Percentiles rank a stretch among this genome's conserved stretches.
Evolutionary conservation across 2,888 invertebrate species (phyloP).

Genomic region (Cloeon dipterum): DNA sequence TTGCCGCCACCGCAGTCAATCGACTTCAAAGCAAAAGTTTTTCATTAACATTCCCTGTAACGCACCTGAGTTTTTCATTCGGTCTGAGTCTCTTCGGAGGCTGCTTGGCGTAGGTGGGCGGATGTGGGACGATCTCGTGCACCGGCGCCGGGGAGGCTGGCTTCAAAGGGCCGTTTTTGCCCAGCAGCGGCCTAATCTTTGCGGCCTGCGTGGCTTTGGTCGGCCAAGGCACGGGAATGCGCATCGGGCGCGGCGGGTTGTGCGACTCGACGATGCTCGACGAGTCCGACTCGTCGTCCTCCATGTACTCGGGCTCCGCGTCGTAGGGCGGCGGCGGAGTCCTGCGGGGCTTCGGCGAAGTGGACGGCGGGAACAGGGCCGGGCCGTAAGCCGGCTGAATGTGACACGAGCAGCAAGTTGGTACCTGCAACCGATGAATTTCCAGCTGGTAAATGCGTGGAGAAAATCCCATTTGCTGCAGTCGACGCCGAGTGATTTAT

Average conservation of each 20-base stretch:
- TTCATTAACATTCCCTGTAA: no score
- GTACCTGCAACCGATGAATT: slow-evolving; percentile 37
- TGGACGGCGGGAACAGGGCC: slow-evolving; percentile 19
- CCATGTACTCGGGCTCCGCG: slow-evolving; percentile 2
- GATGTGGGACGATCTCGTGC: no score
- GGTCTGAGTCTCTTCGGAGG: no score
- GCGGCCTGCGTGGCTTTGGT: slow-evolving; percentile 1
- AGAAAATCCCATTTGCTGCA: no score
- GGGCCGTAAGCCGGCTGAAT: slow-evolving; percentile 33
- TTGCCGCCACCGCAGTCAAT: no score
- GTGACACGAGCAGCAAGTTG: slow-evolving; percentile 63
- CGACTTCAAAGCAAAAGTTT: no score
- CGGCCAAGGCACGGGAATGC: slow-evolving; percentile 3
- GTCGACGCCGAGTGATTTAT: no score
- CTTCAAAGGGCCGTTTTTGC: no score
- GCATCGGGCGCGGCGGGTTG: slow-evolving; percentile 4
- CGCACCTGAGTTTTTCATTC: no score
- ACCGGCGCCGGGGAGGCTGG: neutral
- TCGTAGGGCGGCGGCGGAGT: slow-evolving; percentile 1
- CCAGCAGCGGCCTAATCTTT: neutral
- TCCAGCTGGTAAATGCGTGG: no score
- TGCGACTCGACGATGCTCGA: slow-evolving; percentile 4
- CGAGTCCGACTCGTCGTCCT: neutral
- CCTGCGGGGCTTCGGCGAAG: slow-evolving; percentile 5
- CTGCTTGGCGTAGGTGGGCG: no score